A percentile compares a stretch with the other conserved stretches of the same genome.
phyloP scores from a whole-genome alignment of 2,113 vertebrate genomes.

The Cyrtonyx montezumae region DNA sequence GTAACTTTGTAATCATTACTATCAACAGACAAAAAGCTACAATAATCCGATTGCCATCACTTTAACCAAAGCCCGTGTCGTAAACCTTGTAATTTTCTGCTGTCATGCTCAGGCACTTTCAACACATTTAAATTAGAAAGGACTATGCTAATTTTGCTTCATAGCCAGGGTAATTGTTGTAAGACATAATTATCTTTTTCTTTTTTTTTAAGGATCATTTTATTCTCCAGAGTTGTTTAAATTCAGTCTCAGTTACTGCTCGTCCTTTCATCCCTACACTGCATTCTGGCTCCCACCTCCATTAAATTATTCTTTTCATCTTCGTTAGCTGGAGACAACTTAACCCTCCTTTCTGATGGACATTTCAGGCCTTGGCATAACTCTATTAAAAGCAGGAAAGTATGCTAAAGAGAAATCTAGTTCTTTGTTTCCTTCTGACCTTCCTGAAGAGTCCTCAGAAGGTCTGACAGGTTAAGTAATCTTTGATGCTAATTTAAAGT shows the following conservation, averaged over 20 bases:
- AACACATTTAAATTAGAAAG: constrained; percentile 86
- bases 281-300: constrained; percentile 57
- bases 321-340: constrained; percentile 63
- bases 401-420: constrained; percentile 44
- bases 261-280: constrained; percentile 68
- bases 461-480: constrained; percentile 38
- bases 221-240: constrained; percentile 78
- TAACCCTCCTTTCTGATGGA: constrained; percentile 60
- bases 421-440: constrained; percentile 57
- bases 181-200: constrained; percentile 83
- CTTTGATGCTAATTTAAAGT: constrained; percentile 60
- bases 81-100: constrained; percentile 85
- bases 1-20: constrained; percentile 70
- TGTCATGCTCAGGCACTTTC: constrained; percentile 83
- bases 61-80: constrained; percentile 77
- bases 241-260: constrained; percentile 73
- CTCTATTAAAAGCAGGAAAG: constrained; percentile 50
- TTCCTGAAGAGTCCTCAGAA: background rate
- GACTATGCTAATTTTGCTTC: constrained; percentile 87
- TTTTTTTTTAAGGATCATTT: constrained; percentile 71
- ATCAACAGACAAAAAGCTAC: constrained; percentile 71
- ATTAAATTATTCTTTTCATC: constrained; percentile 73
- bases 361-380: constrained; percentile 46
- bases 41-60: constrained; percentile 74
- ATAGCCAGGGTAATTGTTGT: constrained; percentile 81